phyloP scores from a whole-genome alignment of 2,888 invertebrate genomes.

The Vandiemenella viatica region DNA sequence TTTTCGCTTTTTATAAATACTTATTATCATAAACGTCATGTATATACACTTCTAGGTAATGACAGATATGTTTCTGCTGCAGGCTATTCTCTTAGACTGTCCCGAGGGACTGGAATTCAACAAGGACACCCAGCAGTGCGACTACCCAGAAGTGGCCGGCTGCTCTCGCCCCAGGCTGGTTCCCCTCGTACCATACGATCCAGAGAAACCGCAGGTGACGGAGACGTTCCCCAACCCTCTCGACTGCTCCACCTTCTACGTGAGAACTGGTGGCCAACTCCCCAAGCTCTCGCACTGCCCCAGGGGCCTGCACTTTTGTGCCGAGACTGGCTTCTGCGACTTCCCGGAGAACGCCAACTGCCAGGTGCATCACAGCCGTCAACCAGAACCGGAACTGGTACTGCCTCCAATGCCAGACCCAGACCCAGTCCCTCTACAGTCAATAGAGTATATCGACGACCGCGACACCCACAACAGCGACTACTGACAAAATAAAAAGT shows the following conservation, averaged over 20 bases:
- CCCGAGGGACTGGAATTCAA: background rate
- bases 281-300: background rate
- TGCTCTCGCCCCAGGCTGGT: background rate
- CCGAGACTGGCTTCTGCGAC: background rate
- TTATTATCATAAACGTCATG: no score
- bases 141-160: background rate
- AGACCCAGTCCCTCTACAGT: background rate
- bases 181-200: no score
- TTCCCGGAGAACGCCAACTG: background rate
- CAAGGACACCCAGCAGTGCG: background rate
- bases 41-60: no score
- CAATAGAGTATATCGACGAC: background rate
- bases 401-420: background rate
- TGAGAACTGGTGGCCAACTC: background rate
- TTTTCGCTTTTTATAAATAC: no score
- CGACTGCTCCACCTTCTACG: background rate
- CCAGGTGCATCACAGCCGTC: background rate
- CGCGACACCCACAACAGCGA: no score
- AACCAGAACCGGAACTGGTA: no score
- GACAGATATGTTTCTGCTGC: no score
- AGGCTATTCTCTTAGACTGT: background rate
- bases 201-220: background rate
- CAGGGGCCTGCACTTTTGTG: background rate
- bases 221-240: background rate
- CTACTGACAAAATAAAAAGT: no score